Percentiles rank a stretch among this genome's conserved stretches.
Conservation (phyloP, 2,888 invertebrate species). For the Acleris cristana region DNA sequence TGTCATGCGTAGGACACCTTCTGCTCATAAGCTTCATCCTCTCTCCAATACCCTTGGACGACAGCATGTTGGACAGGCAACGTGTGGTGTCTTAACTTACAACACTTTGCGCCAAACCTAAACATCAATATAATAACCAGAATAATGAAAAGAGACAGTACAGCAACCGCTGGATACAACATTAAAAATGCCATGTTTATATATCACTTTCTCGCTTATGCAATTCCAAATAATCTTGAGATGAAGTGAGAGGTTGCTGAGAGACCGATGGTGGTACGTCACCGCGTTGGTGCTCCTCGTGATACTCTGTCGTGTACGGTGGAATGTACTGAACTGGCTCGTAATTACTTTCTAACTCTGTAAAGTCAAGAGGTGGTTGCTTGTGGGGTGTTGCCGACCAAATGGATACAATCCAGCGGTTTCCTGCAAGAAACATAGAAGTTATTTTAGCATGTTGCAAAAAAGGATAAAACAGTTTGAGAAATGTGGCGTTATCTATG, state of each 20-base stretch:
- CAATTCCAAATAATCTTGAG: constrained; percentile 85
- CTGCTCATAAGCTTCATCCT: constrained; percentile 86
- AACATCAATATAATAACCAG: constrained; percentile 90
- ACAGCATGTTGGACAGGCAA: constrained; percentile 81
- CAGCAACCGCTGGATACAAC: constrained; percentile 90
- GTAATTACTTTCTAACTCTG: constrained; percentile 86
- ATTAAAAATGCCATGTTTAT: constrained; percentile 89
- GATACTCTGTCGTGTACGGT: constrained; percentile 58
- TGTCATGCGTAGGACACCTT: constrained; percentile 83
- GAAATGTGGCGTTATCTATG: too few relatives aligned
- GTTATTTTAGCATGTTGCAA: too few relatives aligned
- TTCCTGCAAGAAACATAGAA: constrained; percentile 79
- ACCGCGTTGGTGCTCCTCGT: constrained; percentile 54
- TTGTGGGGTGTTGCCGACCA: constrained; percentile 93
- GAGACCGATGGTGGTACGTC: constrained; percentile 66
- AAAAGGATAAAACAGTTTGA: too few relatives aligned
- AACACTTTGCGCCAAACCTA: constrained; percentile 89
- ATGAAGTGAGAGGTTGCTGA: constrained; percentile 71
- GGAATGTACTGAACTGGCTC: constrained; percentile 62
- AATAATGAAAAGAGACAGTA: constrained; percentile 88
- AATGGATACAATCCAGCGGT: constrained; percentile 92
- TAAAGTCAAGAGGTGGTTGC: constrained; percentile 91
- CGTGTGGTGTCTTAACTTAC: constrained; percentile 87
- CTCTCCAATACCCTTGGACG: constrained; percentile 85
- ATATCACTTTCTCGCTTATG: constrained; percentile 93